phyloP scores from a whole-genome alignment of 2,888 invertebrate species.

The Agrotis exclamationis region DNA sequence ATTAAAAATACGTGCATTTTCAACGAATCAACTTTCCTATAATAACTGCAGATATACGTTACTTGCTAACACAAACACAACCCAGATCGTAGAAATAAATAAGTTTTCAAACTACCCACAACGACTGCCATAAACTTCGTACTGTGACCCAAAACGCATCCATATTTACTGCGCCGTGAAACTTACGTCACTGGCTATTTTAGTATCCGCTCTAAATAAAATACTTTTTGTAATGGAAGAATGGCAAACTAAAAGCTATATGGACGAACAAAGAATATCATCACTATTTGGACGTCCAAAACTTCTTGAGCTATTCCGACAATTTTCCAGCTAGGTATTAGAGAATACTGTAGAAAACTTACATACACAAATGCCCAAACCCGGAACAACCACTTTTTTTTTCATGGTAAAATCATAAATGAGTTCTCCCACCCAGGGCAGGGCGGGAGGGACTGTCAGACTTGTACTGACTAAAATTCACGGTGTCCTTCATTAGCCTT shows the following conservation, averaged over 20 bases:
- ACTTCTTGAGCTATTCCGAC: too few species aligned
- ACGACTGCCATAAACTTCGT: constrained; percentile 22
- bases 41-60: not conserved
- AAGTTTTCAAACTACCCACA: constrained; percentile 25
- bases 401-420: too few species aligned
- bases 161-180: constrained; percentile 25
- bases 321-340: too few species aligned
- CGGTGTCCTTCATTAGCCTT: too few species aligned
- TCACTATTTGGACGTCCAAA: too few species aligned
- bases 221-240: constrained; percentile 2
- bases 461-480: too few species aligned
- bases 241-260: not conserved
- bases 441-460: too few species aligned
- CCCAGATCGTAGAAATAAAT: not conserved
- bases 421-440: too few species aligned
- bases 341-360: too few species aligned
- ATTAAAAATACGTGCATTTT: not conserved
- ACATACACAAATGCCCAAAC: too few species aligned
- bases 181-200: constrained; percentile 16
- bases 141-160: constrained; percentile 40
- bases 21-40: not conserved
- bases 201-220: not conserved
- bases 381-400: too few species aligned
- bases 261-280: too few species aligned
- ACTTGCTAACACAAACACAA: constrained; percentile 6